Percentiles rank a stretch among this genome's conserved stretches.
These are phyloP conservation scores for Pangasius macronema DNA, from an alignment of 2,797 vertebrate species.

Conservation along the genomic window DNA sequence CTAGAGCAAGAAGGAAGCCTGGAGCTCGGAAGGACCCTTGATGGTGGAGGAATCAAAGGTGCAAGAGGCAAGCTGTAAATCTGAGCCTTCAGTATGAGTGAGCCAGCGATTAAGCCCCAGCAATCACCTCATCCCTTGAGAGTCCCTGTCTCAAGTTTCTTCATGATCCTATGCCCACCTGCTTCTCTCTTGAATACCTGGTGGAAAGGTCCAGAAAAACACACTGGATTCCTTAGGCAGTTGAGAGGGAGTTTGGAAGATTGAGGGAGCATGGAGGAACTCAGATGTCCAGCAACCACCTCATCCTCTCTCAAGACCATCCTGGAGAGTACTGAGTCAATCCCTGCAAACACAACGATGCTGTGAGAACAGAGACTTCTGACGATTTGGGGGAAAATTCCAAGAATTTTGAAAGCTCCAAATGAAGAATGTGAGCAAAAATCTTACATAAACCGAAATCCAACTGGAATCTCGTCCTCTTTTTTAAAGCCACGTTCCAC, in stretches of 20 bases:
- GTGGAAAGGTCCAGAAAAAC: neutral
- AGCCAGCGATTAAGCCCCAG: neutral
- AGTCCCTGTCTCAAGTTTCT: neutral
- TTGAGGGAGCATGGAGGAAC: neutral
- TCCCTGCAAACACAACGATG: neutral
- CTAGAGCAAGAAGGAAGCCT: neutral
- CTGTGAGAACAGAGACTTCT: neutral
- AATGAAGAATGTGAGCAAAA: neutral
- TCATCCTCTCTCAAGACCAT: neutral
- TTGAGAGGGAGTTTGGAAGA: neutral
- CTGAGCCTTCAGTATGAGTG: neutral
- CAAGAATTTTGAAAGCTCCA: neutral
- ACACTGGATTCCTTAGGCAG: neutral
- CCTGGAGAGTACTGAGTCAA: neutral
- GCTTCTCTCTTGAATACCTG: neutral
- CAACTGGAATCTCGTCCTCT: conserved; percentile 85
- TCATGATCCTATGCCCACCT: neutral
- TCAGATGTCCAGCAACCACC: neutral
- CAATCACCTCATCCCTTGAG: neutral
- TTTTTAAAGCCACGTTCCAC: conserved; percentile 78
- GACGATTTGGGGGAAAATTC: neutral
- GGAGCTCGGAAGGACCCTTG: neutral
- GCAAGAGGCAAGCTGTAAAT: neutral
- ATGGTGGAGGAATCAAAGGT: neutral
- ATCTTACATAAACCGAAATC: neutral